Percentiles rank a stretch among this genome's conserved stretches.
phyloP scores from a whole-genome alignment of 2,113 vertebrate species.

The Smithornis capensis region DNA sequence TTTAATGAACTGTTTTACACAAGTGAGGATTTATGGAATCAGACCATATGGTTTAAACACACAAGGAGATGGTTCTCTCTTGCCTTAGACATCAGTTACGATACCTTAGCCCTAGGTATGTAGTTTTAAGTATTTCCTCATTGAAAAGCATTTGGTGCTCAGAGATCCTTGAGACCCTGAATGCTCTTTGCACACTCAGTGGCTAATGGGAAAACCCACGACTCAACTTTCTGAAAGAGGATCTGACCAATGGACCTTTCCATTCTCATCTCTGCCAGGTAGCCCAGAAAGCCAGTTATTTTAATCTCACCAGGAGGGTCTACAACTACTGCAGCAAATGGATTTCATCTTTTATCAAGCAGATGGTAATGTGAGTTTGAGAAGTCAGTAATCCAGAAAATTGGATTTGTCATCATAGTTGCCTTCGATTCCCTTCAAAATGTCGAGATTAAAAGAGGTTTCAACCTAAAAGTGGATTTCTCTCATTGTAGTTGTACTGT shows the following conservation, averaged over 20 bases:
- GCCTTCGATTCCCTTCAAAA: neutral
- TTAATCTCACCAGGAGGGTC: neutral
- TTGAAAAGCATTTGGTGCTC: neutral
- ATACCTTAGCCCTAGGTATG: neutral
- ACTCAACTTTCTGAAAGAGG: neutral
- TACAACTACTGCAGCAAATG: neutral
- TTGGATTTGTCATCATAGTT: neutral
- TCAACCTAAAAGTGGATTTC: neutral
- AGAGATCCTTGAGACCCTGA: neutral
- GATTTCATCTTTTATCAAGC: neutral
- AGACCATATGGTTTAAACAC: neutral
- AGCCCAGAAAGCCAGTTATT: neutral
- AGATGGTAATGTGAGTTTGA: neutral
- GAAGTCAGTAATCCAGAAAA: neutral
- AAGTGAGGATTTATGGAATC: neutral
- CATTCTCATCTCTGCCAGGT: neutral
- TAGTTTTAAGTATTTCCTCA: neutral
- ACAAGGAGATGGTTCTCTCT: neutral
- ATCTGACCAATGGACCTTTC: neutral
- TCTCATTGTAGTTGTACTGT: neutral
- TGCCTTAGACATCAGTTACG: neutral
- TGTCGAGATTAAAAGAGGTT: neutral
- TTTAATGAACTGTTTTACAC: neutral
- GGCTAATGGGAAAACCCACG: neutral
- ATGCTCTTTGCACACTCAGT: fast-evolving